Percentiles rank a stretch among this genome's conserved stretches.
These are phyloP conservation scores for Thalassarche chlororhynchos DNA, from an alignment of 2,113 vertebrate genomes.

Conservation along the genomic window DNA sequence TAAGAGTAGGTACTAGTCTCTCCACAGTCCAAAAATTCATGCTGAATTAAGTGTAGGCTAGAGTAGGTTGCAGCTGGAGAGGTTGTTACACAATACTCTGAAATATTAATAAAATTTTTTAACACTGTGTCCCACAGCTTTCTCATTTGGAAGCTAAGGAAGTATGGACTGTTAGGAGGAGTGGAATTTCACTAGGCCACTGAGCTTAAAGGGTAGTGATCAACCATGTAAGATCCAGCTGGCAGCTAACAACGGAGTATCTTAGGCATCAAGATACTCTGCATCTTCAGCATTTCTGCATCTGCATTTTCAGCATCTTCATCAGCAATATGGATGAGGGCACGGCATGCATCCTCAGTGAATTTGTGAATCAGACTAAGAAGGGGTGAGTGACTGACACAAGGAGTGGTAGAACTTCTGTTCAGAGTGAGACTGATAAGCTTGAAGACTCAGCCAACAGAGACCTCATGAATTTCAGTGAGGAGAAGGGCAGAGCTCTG, in stretches of 20 bases:
- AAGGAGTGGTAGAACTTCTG: neutral
- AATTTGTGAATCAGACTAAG: neutral
- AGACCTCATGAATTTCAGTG: neutral
- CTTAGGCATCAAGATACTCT: neutral
- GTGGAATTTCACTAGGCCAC: neutral
- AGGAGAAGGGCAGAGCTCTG: neutral
- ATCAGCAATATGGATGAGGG: neutral
- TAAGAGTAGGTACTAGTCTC: neutral
- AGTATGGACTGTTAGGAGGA: neutral
- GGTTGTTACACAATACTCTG: neutral
- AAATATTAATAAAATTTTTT: neutral
- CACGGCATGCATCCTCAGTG: rapidly evolving
- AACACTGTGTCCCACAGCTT: neutral
- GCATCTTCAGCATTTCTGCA: no score
- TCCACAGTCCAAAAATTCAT: neutral
- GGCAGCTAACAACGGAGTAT: neutral
- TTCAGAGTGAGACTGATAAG: neutral
- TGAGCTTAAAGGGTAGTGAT: neutral
- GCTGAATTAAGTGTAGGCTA: neutral
- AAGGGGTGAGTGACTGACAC: neutral
- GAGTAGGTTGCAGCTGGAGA: neutral
- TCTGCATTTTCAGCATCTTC: neutral
- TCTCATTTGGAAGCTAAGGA: neutral
- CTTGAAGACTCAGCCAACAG: neutral
- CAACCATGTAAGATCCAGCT: neutral